A percentile compares a stretch with the other conserved stretches of the same genome.
phyloP scores from a whole-genome alignment of 2,797 vertebrate species.

The Falco columbarius region DNA sequence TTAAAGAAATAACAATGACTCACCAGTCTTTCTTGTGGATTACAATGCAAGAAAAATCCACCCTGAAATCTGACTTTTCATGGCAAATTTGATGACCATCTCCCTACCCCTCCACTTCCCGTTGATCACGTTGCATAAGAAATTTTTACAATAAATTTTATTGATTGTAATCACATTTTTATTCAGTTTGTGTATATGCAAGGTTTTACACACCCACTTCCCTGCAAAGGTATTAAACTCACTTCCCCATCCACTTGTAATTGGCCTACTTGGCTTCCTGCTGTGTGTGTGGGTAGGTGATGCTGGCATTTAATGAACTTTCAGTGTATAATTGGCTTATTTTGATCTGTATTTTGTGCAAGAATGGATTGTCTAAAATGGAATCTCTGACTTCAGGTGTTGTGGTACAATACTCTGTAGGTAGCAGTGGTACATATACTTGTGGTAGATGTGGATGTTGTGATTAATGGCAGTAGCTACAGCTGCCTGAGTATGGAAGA shows the following conservation, averaged over 20 bases:
- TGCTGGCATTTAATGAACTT: constrained; percentile 11
- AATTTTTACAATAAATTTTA: background rate
- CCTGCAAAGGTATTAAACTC: background rate
- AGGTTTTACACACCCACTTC: background rate
- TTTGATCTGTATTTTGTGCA: background rate
- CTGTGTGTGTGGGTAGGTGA: background rate
- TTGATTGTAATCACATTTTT: background rate
- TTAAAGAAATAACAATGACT: background rate
- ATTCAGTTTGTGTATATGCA: background rate
- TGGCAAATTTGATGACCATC: background rate
- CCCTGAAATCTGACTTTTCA: constrained; percentile 23
- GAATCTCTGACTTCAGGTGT: background rate
- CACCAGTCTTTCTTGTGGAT: background rate
- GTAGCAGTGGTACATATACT: background rate
- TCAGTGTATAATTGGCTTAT: background rate
- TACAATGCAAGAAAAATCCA: constrained; percentile 4
- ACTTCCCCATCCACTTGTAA: background rate
- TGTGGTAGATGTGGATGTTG: background rate
- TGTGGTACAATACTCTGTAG: background rate
- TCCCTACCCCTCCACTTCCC: too few species aligned
- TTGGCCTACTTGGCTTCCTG: background rate
- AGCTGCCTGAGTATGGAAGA: background rate
- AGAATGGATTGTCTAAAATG: background rate
- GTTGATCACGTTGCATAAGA: background rate
- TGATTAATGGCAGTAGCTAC: constrained; percentile 28